Evolutionary conservation across 2,113 vertebrate species (phyloP), one percentile per base, ranked within the genome.

Genomic region (Nicator chloris): DNA sequence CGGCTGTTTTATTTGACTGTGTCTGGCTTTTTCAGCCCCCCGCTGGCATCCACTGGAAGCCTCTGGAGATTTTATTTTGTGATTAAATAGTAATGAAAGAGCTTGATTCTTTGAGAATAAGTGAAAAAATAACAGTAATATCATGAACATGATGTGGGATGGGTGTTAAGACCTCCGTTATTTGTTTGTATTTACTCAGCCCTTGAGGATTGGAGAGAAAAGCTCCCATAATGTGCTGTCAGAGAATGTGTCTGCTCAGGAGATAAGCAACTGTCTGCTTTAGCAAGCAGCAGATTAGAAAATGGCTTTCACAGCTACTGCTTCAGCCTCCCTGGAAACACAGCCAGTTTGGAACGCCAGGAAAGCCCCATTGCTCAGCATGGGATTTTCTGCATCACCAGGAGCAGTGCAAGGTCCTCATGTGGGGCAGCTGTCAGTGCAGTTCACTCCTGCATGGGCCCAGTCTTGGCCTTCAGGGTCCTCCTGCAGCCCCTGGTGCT

Each of bases 111-210:
- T 47, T 69, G 71, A 81, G 45, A 39, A 61, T 51, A 82, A 72
- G 44, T 54, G 84, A 22, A 89, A 85, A 91, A 82, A 68, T 64
- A 71, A 15, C 70, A 71, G 65, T 39, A 77, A 70, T 92, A 84
- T 42, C 51, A 24, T 11, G 26, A 69, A 44, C 0, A 2, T 57
- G 82, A 50, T 40, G 64, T 44, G 33, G 31, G 47, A 78, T 14
- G 35, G 30, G 24, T 19, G 11, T 79, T 23, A 39, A 78, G 31
- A 60, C 56, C 83, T 66, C 42, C 33, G 47, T 70, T 90, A 40
- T 70, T 93, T 88, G 71, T 72, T 66, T 88, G 54, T 95, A 54
- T 90, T 96, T 96, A 59, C 80, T 93, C 64, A 70, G 63, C 68
- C 76, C 68, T 77, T 1, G 30, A 70, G 76, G 68, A 83, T 6